These are phyloP conservation scores for Halictus rubicundus DNA, from an alignment of 1,140 invertebrate genomes.

Conservation along the genomic window DNA sequence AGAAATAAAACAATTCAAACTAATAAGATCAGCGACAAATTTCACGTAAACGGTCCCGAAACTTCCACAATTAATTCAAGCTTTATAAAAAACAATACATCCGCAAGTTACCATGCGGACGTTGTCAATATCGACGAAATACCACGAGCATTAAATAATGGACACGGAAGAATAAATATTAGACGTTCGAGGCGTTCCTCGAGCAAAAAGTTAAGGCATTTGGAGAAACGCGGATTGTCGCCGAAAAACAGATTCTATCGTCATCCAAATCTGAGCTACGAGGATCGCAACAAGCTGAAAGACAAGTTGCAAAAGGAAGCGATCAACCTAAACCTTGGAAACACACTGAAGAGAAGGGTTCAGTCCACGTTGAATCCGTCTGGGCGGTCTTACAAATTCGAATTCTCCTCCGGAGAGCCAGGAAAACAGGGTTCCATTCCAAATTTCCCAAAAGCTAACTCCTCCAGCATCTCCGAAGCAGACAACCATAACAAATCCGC, in stretches of 20 bases:
- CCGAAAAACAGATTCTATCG: conserved; percentile 23
- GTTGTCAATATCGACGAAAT: no score
- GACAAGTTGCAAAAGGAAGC: neutral
- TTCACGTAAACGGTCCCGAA: neutral
- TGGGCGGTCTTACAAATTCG: neutral
- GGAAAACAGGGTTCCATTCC: neutral
- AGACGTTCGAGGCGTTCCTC: conserved; percentile 40
- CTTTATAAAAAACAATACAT: neutral
- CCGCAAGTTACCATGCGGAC: neutral
- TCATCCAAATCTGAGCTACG: conserved; percentile 24
- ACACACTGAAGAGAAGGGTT: neutral
- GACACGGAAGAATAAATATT: neutral
- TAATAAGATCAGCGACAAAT: neutral
- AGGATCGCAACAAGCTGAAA: neutral
- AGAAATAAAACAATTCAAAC: no score
- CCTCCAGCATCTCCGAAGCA: neutral
- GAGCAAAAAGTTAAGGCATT: neutral
- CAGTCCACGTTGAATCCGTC: conserved; percentile 3
- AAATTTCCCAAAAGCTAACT: neutral
- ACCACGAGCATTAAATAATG: conserved; percentile 11
- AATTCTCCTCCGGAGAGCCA: neutral
- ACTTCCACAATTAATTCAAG: neutral
- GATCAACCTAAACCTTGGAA: neutral
- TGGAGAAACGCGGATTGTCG: neutral
- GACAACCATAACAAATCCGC: neutral